Conservation (phyloP, 2,888 invertebrate genomes). For the Euzophera pinguis region DNA sequence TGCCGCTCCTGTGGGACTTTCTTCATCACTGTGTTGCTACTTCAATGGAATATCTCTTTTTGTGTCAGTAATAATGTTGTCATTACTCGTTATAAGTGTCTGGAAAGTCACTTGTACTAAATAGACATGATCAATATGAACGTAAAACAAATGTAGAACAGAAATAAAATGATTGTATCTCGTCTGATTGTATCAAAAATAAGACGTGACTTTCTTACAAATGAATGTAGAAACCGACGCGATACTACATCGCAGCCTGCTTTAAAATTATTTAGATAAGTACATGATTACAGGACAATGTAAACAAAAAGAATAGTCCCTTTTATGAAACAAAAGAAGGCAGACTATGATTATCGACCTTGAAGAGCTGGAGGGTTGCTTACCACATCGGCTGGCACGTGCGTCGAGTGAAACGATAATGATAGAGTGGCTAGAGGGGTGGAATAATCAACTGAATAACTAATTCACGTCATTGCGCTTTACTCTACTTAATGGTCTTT, state of each 20-base stretch:
- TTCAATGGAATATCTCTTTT: neutral
- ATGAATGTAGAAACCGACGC: neutral
- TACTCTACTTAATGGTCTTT: constrained; percentile 59
- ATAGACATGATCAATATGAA: too few relatives aligned
- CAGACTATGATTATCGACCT: constrained; percentile 67
- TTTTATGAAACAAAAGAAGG: constrained; percentile 47
- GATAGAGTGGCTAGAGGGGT: constrained; percentile 74
- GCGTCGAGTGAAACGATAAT: constrained; percentile 71
- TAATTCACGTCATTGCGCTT: constrained; percentile 75
- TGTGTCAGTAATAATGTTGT: neutral
- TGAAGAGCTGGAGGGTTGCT: constrained; percentile 61
- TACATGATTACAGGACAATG: neutral
- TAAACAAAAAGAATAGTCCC: constrained; percentile 9
- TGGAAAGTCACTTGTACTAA: too few relatives aligned
- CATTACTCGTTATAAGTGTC: too few relatives aligned
- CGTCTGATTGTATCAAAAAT: neutral
- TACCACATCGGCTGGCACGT: constrained; percentile 65
- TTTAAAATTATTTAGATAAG: neutral
- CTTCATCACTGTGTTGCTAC: neutral
- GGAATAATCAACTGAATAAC: constrained; percentile 75
- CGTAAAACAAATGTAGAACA: neutral
- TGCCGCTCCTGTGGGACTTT: neutral
- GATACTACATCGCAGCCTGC: neutral
- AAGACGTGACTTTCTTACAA: constrained; percentile 2
- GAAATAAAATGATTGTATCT: constrained; percentile 1